Evolutionary conservation across 1,140 invertebrate species (phyloP), one percentile per base, ranked within the genome.

Genomic region (Saccostrea cuccullata): DNA sequence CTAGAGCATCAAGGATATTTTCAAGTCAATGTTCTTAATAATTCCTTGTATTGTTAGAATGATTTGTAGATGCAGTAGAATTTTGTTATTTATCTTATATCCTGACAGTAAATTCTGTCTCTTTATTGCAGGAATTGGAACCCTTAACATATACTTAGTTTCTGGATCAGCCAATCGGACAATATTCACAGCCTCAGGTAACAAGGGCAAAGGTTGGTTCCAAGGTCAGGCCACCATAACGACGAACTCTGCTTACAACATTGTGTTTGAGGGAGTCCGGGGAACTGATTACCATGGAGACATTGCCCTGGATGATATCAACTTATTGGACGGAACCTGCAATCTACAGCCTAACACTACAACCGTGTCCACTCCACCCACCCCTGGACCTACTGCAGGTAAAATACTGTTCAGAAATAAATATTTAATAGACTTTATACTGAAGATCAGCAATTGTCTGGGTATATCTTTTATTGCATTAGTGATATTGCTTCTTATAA

Each of bases 321-420:
- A 64, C 9, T 86, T 93, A 8, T 60, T 47, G 4, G n/a, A 85
- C 20, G 97, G 96, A 56, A 87, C 87, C 20, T 92, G 82, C 86
- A 4, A 91, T 91, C 64, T 94, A 96, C 89, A 90, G 64, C 84
- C 90, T 8, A 89, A 70, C 26, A 2, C 84, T n/a, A 55, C 60
- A 30, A 36, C 70, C 13, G 70, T 77, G 26, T 85, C 88, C 12
- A 82, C 89, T 15, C 55, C 82, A 26, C 87, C 91, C 30, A 91
- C 90, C 20, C 55, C 55, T 8, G 73, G 64, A 82, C 87, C 90
- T 20, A 89, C 89, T 64, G 89, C 85, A 87, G 82, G 85, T 89
- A 84, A 73, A 47, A 64, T 17, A 55, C 0, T 9, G 9, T 47
- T 47, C 47, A 47, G 47, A 47, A 47, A 47, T 47, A 9, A 47